phyloP scores from a whole-genome alignment of 2,888 invertebrate genomes.

The Epirrhoe tristata region DNA sequence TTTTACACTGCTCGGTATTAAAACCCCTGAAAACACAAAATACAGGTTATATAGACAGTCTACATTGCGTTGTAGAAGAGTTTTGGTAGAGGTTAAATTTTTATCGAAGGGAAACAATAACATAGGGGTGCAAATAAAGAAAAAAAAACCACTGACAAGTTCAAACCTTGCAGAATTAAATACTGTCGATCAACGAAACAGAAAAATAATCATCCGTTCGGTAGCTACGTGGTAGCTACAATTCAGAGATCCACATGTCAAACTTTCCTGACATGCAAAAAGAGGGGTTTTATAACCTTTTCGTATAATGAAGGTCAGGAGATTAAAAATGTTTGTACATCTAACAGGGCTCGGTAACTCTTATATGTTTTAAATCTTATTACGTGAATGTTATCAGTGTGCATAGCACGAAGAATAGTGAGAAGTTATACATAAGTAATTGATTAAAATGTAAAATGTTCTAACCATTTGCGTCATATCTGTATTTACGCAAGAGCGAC shows the following conservation, averaged over 20 bases:
- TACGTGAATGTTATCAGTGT: neutral
- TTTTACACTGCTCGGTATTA: slow-evolving; percentile 77
- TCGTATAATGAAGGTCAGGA: too few species aligned
- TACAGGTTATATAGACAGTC: neutral
- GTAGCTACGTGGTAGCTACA: too few species aligned
- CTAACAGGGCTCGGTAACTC: neutral
- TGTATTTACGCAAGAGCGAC: slow-evolving; percentile 73
- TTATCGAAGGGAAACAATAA: neutral
- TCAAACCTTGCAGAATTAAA: too few species aligned
- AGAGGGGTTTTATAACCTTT: too few species aligned
- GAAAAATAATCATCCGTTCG: too few species aligned
- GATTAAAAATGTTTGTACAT: too few species aligned
- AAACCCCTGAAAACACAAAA: slow-evolving; percentile 56
- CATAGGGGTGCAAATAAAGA: too few species aligned
- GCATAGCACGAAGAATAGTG: neutral
- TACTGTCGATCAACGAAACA: too few species aligned
- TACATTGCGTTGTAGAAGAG: neutral
- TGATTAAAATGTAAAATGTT: slow-evolving; percentile 36
- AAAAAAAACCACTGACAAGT: too few species aligned
- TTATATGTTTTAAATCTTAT: neutral
- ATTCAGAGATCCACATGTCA: too few species aligned
- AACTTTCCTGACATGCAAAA: too few species aligned
- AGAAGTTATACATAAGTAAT: neutral
- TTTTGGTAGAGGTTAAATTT: neutral
- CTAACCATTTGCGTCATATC: slow-evolving; percentile 74